These are phyloP conservation scores for Crossocerus cetratus DNA, from an alignment of 2,888 invertebrate species.

Conservation along the genomic window DNA sequence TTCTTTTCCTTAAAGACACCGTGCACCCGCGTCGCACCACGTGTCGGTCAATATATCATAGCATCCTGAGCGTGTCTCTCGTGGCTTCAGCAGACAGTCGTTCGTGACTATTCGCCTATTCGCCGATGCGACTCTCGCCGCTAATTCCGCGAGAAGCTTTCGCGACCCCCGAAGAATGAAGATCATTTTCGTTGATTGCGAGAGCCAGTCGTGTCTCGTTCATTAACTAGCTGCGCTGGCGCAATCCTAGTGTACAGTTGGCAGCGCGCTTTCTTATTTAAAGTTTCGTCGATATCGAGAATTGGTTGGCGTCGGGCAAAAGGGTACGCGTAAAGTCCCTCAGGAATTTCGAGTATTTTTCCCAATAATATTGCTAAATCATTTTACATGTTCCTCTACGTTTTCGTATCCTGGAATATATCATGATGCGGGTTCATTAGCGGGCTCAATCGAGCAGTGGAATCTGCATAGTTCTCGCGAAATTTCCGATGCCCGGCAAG, in stretches of 20 bases:
- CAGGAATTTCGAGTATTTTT: too few relatives aligned
- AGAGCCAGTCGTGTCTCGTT: constrained; percentile 37
- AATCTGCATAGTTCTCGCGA: constrained; percentile 20
- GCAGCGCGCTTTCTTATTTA: constrained; percentile 20
- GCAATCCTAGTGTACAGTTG: too few relatives aligned
- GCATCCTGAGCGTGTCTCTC: neutral
- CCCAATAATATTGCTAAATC: too few relatives aligned
- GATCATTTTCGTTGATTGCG: constrained; percentile 54
- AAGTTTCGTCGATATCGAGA: constrained; percentile 4
- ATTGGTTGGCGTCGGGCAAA: too few relatives aligned
- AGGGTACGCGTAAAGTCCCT: too few relatives aligned
- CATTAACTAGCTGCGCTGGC: constrained; percentile 4
- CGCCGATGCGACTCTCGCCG: constrained; percentile 12
- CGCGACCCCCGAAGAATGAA: constrained; percentile 54
- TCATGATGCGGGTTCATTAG: neutral
- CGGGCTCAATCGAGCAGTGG: constrained; percentile 19
- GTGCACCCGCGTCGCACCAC: neutral
- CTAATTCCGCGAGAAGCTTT: constrained; percentile 35
- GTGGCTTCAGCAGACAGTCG: neutral
- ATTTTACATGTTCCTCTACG: too few relatives aligned
- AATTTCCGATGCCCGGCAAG: neutral
- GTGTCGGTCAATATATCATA: neutral
- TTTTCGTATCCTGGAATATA: neutral
- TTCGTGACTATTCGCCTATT: constrained; percentile 23
- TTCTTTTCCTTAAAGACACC: neutral